These are phyloP conservation scores for Agelas oroides DNA, from an alignment of 37 sponge, comb jelly and placozoan species.

Conservation along the genomic window DNA sequence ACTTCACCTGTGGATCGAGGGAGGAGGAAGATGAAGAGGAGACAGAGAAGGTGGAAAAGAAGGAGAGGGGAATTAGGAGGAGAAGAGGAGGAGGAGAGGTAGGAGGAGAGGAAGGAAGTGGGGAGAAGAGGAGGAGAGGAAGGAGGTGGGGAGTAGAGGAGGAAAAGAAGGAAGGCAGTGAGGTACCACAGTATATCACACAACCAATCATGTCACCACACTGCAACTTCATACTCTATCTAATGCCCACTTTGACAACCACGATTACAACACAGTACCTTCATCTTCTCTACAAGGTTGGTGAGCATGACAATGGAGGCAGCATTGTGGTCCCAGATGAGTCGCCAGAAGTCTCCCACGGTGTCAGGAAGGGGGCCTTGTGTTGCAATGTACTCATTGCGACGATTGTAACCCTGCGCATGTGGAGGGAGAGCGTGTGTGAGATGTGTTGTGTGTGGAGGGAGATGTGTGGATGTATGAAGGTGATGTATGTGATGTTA, in stretches of 20 bases:
- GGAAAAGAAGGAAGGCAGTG: too few relatives aligned
- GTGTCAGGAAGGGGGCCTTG: constrained; percentile 90
- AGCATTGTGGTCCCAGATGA: constrained; percentile 81
- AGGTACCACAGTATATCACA: too few relatives aligned
- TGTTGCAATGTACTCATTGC: constrained; percentile 88
- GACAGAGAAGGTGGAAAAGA: neutral
- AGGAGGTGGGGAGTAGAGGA: too few relatives aligned
- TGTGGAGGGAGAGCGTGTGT: neutral
- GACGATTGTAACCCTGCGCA: constrained; percentile 71
- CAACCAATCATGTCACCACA: too few relatives aligned
- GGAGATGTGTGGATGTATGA: neutral
- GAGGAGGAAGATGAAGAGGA: neutral
- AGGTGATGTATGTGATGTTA: neutral
- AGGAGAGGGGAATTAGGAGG: neutral
- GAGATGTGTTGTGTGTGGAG: neutral
- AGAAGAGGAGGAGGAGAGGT: neutral
- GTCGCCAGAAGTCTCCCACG: constrained; percentile 88
- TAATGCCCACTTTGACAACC: too few relatives aligned
- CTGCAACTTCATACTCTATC: too few relatives aligned
- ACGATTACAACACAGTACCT: constrained; percentile 20
- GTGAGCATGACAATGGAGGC: constrained; percentile 85
- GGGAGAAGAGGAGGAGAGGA: neutral
- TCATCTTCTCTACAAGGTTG: constrained; percentile 69
- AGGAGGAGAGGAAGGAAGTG: neutral
- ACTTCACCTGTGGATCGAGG: constrained; percentile 61